Evolutionary conservation across 2,797 vertebrate genomes (phyloP), one percentile per base, ranked within the genome.

Genomic region (Pseudochaenichthys georgianus): DNA sequence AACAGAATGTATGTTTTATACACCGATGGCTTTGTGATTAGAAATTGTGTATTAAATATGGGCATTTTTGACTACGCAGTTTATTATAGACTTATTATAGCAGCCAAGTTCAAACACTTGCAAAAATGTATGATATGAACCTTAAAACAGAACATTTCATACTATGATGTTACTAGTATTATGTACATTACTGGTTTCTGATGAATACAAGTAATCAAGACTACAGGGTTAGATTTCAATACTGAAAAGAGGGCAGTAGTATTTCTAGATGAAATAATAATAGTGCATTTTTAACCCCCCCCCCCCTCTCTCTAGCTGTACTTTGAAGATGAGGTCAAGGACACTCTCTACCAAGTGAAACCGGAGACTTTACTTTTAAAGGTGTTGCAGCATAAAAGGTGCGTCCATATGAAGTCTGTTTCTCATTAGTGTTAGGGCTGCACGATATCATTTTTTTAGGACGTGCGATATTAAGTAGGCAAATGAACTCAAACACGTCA

Each of bases 301-400:
- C 34, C 65, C 10, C 57, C n/a, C n/a, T n/a, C 13, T 3, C 72
- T 16, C 4, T 77, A 99, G 98, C 74, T 99, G 58, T 99, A 95
- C 77, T 99, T 97, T 94, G 98, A 99, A 89, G 96, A 98, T 69
- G 93, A 91, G 45, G 89, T 93, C 58, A 94, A 88, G 72, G 92
- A 92, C 75, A 94, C 94, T 0, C 88, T 98, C 3, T 93, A 97
- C 59, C 80, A 91, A 79, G 90, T 97, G 17, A 75, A 94, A 80
- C 90, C 91, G 15, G 80, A 94, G 12, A 89, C 61, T 5, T 92
- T 96, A 0, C 93, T 99, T 82, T 91, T 96, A n/a, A 84, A 95
- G 21, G 83, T 87, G 34, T 77, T 99, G 71, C 96, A 97, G 83
- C 96, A 97, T 47, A 66, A 95, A 89, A 95, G 98, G 98, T 99